Conservation (phyloP, 2,888 invertebrate genomes). For the Celastrina argiolus region DNA sequence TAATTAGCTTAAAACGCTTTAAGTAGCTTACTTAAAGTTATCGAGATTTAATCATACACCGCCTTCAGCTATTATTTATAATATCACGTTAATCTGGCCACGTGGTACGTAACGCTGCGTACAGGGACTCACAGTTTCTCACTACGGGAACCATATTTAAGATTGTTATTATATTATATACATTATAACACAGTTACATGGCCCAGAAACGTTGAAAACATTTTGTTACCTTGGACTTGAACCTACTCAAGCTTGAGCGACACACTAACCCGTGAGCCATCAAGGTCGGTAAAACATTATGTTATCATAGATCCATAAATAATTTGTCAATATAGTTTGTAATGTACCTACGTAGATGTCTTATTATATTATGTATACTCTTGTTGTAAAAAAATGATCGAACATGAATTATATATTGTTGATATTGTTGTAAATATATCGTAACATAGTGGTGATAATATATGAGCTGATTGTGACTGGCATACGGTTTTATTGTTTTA, state of each 20-base stretch:
- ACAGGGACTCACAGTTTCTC: too few species aligned
- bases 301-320: background rate
- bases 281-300: background rate
- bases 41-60: too few species aligned
- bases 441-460: constrained; percentile 47
- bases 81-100: too few species aligned
- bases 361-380: constrained; percentile 31
- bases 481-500: constrained; percentile 38
- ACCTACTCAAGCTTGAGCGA: too few species aligned
- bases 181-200: too few species aligned
- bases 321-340: background rate
- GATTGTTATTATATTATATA: too few species aligned
- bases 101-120: too few species aligned
- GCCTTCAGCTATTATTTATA: too few species aligned
- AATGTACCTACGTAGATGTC: constrained; percentile 11
- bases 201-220: too few species aligned
- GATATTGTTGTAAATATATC: constrained; percentile 66
- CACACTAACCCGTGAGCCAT: too few species aligned
- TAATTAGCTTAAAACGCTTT: background rate
- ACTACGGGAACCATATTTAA: too few species aligned
- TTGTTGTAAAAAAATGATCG: constrained; percentile 33
- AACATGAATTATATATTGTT: constrained; percentile 46
- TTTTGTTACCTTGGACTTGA: too few species aligned
- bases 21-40: background rate
- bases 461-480: constrained; percentile 33